Conservation (phyloP, 2,888 invertebrate species). For the Habroteleia sp. region DNA sequence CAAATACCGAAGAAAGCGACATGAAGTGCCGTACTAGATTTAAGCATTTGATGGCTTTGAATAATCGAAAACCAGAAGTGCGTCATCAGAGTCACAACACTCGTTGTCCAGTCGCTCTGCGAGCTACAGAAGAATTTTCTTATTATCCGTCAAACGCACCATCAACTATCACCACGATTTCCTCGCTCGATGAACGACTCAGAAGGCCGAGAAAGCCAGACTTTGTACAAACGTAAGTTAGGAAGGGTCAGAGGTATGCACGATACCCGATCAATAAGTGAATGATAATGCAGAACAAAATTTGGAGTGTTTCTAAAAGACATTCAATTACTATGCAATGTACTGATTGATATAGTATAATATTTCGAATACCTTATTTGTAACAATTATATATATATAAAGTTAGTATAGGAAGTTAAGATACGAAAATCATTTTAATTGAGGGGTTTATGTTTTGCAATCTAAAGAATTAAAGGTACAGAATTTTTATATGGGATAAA, state of each 20-base stretch:
- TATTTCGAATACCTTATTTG: too few species aligned
- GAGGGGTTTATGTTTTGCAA: too few species aligned
- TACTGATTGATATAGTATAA: too few species aligned
- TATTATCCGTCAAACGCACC: conserved; percentile 69
- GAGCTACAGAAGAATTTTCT: conserved; percentile 76
- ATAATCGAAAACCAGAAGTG: conserved; percentile 73
- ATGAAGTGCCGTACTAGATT: conserved; percentile 69
- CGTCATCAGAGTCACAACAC: conserved; percentile 76
- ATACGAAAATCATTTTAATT: too few species aligned
- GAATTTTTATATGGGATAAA: too few species aligned
- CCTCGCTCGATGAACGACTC: conserved; percentile 66
- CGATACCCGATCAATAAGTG: conserved; percentile 45
- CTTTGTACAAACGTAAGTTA: conserved; percentile 66
- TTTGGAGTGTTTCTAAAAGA: conserved; percentile 7
- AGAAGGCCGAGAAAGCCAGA: conserved; percentile 63
- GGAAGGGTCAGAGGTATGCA: conserved; percentile 11
- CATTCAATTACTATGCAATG: too few species aligned
- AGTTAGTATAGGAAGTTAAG: too few species aligned
- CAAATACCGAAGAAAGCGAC: conserved; percentile 64
- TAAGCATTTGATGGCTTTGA: conserved; percentile 71
- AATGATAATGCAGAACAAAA: conserved; percentile 24
- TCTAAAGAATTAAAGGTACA: too few species aligned
- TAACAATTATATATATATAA: too few species aligned
- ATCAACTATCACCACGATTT: conserved; percentile 63
- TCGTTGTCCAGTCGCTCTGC: conserved; percentile 74